Evolutionary conservation across 2,888 invertebrate species (phyloP).

Genomic region (Cosmopolites sordidus): DNA sequence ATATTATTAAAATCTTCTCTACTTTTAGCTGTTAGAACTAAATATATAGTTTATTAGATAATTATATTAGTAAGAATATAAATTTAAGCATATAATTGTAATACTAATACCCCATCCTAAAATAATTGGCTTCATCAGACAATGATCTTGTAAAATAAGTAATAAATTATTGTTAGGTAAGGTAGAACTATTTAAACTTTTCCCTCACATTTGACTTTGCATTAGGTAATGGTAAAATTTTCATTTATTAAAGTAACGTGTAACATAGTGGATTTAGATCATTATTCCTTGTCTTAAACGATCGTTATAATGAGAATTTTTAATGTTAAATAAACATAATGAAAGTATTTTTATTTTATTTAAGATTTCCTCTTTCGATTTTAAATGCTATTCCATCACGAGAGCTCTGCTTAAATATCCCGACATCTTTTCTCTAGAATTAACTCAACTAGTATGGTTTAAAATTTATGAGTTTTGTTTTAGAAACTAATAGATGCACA

Average conservation of each 20-base stretch:
- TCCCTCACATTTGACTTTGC: neutral
- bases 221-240: neutral
- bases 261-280: neutral
- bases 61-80: slow-evolving; percentile 1
- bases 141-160: too few relatives aligned
- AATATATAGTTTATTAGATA: neutral
- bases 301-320: neutral
- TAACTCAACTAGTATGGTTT: too few relatives aligned
- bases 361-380: too few relatives aligned
- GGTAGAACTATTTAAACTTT: too few relatives aligned
- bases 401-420: too few relatives aligned
- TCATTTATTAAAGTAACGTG: neutral
- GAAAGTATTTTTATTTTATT: too few relatives aligned
- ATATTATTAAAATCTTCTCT: neutral
- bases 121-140: neutral
- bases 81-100: neutral
- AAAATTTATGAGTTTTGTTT: too few relatives aligned
- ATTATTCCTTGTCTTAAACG: neutral
- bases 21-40: neutral
- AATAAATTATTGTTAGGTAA: too few relatives aligned
- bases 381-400: too few relatives aligned
- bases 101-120: neutral
- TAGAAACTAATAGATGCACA: too few relatives aligned
- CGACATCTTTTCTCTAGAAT: too few relatives aligned
- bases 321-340: slow-evolving; percentile 1